Percentiles rank a stretch among this genome's conserved stretches.
These are phyloP conservation scores for Pygoscelis antarcticus DNA, from an alignment of 2,113 vertebrate genomes.

Conservation along the genomic window DNA sequence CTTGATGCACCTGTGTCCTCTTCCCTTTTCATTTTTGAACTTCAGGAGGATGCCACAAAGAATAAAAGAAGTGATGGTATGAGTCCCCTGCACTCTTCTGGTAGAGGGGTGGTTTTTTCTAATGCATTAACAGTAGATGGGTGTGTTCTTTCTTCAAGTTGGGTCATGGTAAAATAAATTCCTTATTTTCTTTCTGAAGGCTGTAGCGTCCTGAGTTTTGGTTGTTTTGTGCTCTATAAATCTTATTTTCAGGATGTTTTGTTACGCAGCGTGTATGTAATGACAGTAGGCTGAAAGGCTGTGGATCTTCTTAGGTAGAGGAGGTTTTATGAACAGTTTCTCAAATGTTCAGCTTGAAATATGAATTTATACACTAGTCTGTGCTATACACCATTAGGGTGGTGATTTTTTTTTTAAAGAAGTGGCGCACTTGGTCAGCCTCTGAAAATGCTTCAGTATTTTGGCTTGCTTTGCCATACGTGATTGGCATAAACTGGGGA, in stretches of 20 bases:
- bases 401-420: background rate
- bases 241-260: background rate
- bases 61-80: background rate
- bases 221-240: background rate
- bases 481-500: background rate
- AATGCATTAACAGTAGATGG: background rate
- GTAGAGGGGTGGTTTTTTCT: background rate
- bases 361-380: background rate
- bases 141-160: background rate
- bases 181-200: background rate
- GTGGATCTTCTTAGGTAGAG: background rate
- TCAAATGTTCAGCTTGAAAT: background rate
- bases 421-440: background rate
- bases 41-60: background rate
- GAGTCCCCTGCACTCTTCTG: background rate
- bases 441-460: background rate
- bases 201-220: background rate
- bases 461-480: background rate
- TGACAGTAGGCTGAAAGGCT: background rate
- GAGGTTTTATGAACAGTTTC: background rate
- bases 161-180: background rate
- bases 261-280: accelerated
- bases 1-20: background rate
- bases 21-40: background rate
- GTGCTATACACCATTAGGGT: background rate